Evolutionary conservation across 2,113 vertebrate genomes (phyloP).

Genomic region (Poeciliopsis prolifica): DNA sequence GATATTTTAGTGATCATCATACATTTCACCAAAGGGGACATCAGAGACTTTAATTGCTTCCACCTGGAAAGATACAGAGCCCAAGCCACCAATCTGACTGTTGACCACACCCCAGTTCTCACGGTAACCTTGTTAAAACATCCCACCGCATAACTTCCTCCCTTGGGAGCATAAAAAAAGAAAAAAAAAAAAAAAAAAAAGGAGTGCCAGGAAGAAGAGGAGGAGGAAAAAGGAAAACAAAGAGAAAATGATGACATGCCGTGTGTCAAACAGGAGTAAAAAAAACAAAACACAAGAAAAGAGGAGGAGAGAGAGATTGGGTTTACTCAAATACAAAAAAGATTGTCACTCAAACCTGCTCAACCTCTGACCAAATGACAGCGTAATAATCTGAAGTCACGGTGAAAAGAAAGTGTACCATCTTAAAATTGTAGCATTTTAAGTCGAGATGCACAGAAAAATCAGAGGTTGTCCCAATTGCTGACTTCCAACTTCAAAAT

Average conservation of each 20-base stretch:
- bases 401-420: neutral
- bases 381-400: neutral
- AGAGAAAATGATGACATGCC: too few species aligned
- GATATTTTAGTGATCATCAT: conserved; percentile 32
- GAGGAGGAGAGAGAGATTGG: conserved; percentile 30
- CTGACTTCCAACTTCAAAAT: neutral
- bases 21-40: conserved; percentile 70
- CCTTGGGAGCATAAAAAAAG: conserved; percentile 17
- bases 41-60: conserved; percentile 81
- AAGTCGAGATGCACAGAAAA: neutral
- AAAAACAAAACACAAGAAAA: conserved; percentile 44
- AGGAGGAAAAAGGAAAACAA: too few species aligned
- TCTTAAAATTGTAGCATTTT: neutral
- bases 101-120: conserved; percentile 70
- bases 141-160: conserved; percentile 25
- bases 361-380: neutral
- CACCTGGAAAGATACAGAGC: conserved; percentile 76
- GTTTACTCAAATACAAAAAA: conserved; percentile 44
- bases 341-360: conserved; percentile 2
- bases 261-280: conserved; percentile 95
- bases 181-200: conserved; percentile 24
- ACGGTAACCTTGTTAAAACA: conserved; percentile 57
- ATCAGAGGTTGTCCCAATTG: neutral
- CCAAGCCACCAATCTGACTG: conserved; percentile 66
- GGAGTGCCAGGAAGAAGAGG: neutral